Conservation (phyloP, 2,888 invertebrate genomes). For the Plagiodera versicolora region DNA sequence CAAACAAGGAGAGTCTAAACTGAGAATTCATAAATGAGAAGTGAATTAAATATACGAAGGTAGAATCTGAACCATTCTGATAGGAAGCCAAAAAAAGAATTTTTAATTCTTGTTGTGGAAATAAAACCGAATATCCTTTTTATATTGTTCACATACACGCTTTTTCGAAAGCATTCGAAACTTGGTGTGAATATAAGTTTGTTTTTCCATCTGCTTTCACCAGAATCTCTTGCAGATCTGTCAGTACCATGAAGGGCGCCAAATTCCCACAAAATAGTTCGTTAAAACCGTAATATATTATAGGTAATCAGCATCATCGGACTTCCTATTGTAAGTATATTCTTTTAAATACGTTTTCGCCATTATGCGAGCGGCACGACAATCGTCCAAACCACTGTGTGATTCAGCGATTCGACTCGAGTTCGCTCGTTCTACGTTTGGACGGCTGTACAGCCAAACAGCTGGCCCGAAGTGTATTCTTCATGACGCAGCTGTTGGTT, state of each 20-base stretch:
- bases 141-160: no score
- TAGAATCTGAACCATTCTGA: no score
- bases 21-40: no score
- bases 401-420: slow-evolving; percentile 19
- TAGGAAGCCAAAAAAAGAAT: no score
- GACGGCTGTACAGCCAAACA: slow-evolving; percentile 50
- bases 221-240: not conserved
- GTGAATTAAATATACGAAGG: no score
- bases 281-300: slow-evolving; percentile 43
- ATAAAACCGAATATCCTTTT: no score
- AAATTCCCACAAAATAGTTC: slow-evolving; percentile 26
- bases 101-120: no score
- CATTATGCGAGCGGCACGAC: slow-evolving; percentile 50
- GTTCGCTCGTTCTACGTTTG: slow-evolving; percentile 33
- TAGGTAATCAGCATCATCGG: slow-evolving; percentile 47
- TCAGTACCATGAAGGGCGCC: slow-evolving; percentile 1
- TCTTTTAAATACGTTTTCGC: slow-evolving; percentile 47
- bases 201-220: not conserved
- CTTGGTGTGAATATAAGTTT: not conserved
- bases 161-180: no score
- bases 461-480: slow-evolving; percentile 58
- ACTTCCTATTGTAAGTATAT: slow-evolving; percentile 43
- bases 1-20: no score
- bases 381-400: slow-evolving; percentile 36
- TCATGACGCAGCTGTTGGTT: slow-evolving; percentile 55